Percentiles rank a stretch among this genome's conserved stretches.
phyloP scores from a whole-genome alignment of 2,113 vertebrate species.

The Psilopogon haemacephalus region DNA sequence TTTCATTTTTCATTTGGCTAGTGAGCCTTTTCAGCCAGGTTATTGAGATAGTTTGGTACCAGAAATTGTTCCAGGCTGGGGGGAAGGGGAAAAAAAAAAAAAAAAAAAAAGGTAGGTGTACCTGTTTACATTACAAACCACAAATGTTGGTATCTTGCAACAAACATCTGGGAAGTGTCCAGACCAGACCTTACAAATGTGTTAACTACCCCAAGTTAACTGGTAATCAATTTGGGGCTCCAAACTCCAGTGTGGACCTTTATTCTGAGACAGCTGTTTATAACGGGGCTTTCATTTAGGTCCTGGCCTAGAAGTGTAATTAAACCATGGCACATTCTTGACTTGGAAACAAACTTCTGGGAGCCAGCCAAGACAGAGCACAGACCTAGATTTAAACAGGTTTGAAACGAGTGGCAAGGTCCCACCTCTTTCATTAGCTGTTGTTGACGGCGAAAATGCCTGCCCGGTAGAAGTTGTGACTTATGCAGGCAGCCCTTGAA shows the following conservation, averaged over 20 bases:
- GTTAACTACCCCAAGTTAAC: conserved; percentile 48
- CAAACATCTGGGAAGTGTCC: conserved; percentile 50
- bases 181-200: conserved; percentile 47
- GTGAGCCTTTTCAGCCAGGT: background rate
- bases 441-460: conserved; percentile 13
- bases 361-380: conserved; percentile 19
- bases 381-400: conserved; percentile 36
- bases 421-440: conserved; percentile 56
- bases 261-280: conserved; percentile 44
- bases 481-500: conserved; percentile 9
- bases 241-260: conserved; percentile 21
- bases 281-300: conserved; percentile 60
- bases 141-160: conserved; percentile 50
- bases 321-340: conserved; percentile 57
- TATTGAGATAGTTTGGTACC: background rate
- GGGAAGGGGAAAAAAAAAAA: background rate
- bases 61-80: conserved; percentile 1
- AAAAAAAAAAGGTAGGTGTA: background rate
- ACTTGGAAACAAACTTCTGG: conserved; percentile 58
- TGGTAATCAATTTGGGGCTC: background rate
- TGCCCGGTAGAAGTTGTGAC: background rate
- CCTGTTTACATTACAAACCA: conserved; percentile 40
- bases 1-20: background rate
- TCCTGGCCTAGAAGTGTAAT: conserved; percentile 7
- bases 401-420: background rate